Evolutionary conservation across 2,888 invertebrate species (phyloP).

Genomic region (Ochropleura plecta): DNA sequence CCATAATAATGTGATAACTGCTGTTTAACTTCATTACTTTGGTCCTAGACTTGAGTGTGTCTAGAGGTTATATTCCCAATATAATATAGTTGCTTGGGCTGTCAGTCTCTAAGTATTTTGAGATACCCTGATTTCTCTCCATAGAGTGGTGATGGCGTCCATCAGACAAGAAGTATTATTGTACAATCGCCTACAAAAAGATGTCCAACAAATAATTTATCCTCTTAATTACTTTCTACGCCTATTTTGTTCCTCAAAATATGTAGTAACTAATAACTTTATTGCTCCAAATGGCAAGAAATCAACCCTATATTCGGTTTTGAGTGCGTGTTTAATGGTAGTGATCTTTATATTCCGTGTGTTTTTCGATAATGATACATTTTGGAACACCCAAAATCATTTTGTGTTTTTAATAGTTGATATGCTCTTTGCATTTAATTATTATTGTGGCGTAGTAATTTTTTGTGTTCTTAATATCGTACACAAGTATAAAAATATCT

Average conservation of each 20-base stretch:
- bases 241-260: constrained; percentile 1
- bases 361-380: background rate
- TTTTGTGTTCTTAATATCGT: background rate
- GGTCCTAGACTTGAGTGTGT: background rate
- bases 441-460: background rate
- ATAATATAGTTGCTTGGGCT: background rate
- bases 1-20: background rate
- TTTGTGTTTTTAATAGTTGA: background rate
- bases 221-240: background rate
- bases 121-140: background rate
- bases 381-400: background rate
- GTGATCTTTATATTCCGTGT: background rate
- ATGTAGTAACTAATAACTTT: background rate
- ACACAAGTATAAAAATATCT: background rate
- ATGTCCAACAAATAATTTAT: background rate
- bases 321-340: too few relatives aligned
- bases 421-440: background rate
- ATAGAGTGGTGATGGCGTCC: background rate
- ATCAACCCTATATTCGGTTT: background rate
- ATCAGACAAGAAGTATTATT: background rate
- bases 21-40: background rate
- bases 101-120: background rate
- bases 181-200: background rate
- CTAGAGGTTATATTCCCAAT: background rate
- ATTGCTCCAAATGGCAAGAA: background rate